Percentiles rank a stretch among this genome's conserved stretches.
Evolutionary conservation across 2,113 vertebrate genomes (phyloP).

Genomic region (Labeo rohita): DNA sequence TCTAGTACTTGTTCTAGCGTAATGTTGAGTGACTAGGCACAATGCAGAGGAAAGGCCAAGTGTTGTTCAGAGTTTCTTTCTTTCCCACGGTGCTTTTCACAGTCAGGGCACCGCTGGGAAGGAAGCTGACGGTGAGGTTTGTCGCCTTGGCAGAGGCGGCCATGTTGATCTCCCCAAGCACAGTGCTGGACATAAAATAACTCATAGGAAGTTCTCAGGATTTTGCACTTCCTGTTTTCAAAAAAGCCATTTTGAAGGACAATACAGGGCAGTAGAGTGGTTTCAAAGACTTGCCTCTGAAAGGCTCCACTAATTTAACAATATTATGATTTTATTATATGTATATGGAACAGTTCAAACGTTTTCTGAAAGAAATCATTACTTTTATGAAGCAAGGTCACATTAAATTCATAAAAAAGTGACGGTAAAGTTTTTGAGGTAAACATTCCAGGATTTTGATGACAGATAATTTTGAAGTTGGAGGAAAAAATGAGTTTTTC

Average conservation of each 20-base stretch:
- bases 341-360: background rate
- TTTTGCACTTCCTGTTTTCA: slow-evolving; percentile 78
- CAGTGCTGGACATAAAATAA: slow-evolving; percentile 64
- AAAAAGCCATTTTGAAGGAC: slow-evolving; percentile 57
- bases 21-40: slow-evolving; percentile 62
- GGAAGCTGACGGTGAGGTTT: slow-evolving; percentile 71
- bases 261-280: slow-evolving; percentile 56
- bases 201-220: slow-evolving; percentile 78
- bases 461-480: too few relatives aligned
- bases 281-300: slow-evolving; percentile 55
- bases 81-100: slow-evolving; percentile 78
- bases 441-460: too few relatives aligned
- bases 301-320: background rate
- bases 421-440: too few relatives aligned
- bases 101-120: slow-evolving; percentile 63
- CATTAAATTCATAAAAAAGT: too few relatives aligned
- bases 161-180: slow-evolving; percentile 45
- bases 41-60: slow-evolving; percentile 44
- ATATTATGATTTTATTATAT: background rate
- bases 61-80: slow-evolving; percentile 61
- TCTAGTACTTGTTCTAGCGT: slow-evolving; percentile 40
- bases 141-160: slow-evolving; percentile 48
- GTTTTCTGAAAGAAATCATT: too few relatives aligned
- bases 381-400: too few relatives aligned
- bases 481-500: too few relatives aligned